A percentile compares a stretch with the other conserved stretches of the same genome.
Evolutionary conservation across 2,888 invertebrate genomes (phyloP).

Genomic region (Crioceris asparagi): DNA sequence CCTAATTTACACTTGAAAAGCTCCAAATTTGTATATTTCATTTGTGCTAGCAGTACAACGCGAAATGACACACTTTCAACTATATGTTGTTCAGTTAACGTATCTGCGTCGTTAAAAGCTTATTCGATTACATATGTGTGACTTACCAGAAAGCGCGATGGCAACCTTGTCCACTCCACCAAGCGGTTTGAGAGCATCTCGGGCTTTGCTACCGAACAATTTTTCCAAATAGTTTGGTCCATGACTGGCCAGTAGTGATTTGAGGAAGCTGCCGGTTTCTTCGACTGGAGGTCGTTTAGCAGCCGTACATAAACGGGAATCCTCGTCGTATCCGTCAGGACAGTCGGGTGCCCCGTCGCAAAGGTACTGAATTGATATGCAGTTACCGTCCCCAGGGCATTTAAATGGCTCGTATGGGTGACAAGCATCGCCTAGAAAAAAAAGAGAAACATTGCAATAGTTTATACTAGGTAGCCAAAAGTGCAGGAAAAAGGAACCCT

Average conservation of each 20-base stretch:
- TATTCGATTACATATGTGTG: too few species aligned
- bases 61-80: too few species aligned
- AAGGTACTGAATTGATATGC: conserved; percentile 92
- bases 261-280: conserved; percentile 90
- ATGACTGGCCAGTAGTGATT: conserved; percentile 86
- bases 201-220: conserved; percentile 88
- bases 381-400: conserved; percentile 87
- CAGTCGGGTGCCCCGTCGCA: conserved; percentile 94
- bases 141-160: conserved; percentile 80
- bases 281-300: conserved; percentile 95
- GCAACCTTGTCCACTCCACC: conserved; percentile 94
- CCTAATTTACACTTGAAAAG: too few species aligned
- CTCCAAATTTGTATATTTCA: too few species aligned
- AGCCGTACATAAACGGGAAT: conserved; percentile 88
- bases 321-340: conserved; percentile 91
- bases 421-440: conserved; percentile 55
- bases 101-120: too few species aligned
- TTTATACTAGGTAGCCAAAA: background rate
- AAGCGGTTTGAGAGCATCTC: conserved; percentile 80
- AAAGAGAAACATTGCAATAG: background rate
- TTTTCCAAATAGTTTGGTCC: conserved; percentile 96
- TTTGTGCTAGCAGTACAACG: too few species aligned
- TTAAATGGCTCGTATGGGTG: conserved; percentile 95
- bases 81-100: too few species aligned
- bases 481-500: too few species aligned